A percentile compares a stretch with the other conserved stretches of the same genome.
Evolutionary conservation across 2,888 invertebrate species (phyloP).

Genomic region (Ophion ventricosus): DNA sequence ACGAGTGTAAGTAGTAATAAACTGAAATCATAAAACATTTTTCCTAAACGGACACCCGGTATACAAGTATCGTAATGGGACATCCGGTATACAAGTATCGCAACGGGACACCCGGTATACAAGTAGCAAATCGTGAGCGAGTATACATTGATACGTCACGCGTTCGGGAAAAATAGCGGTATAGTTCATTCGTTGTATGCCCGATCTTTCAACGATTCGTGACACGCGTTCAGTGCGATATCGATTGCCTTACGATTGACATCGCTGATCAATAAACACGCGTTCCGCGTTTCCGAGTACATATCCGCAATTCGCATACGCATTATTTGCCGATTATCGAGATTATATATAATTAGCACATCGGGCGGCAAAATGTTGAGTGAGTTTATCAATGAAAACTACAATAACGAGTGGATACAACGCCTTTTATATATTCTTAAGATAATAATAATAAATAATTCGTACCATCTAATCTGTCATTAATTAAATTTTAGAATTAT

Average conservation of each 20-base stretch:
- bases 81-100: too few species aligned
- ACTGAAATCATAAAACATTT: too few species aligned
- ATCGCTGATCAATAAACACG: constrained; percentile 20
- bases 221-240: constrained; percentile 37
- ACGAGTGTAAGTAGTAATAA: too few species aligned
- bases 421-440: background rate
- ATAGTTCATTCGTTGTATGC: constrained; percentile 4
- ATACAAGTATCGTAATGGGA: too few species aligned
- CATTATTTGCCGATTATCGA: background rate
- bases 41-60: too few species aligned
- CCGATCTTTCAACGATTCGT: constrained; percentile 21
- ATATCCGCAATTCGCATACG: background rate
- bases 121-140: background rate
- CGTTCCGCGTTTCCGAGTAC: background rate
- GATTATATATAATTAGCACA: background rate
- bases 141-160: background rate
- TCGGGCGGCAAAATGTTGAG: constrained; percentile 7
- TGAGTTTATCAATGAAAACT: constrained; percentile 5
- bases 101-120: background rate
- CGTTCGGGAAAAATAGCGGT: background rate
- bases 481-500: background rate
- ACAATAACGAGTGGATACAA: background rate
- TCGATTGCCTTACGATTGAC: constrained; percentile 39
- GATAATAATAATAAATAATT: background rate
- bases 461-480: background rate